phyloP scores from a whole-genome alignment of 2,888 invertebrate species.

The Eurytoma adleriae region DNA sequence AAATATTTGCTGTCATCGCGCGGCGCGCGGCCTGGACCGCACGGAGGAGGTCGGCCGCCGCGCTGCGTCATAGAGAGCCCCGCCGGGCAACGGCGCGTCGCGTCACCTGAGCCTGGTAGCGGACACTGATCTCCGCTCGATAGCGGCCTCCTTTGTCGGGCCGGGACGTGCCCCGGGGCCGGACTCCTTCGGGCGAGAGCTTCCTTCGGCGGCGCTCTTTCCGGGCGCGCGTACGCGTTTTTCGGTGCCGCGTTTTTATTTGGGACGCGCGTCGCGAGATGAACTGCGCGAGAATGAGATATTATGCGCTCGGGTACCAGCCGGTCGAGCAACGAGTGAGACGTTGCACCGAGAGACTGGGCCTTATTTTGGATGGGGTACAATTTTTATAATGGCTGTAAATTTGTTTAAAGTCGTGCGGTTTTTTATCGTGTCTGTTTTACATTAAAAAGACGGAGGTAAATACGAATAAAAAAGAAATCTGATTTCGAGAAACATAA shows the following conservation, averaged over 20 bases:
- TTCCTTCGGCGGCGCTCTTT: not conserved
- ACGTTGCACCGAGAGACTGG: too few relatives aligned
- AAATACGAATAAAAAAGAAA: too few relatives aligned
- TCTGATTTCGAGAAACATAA: too few relatives aligned
- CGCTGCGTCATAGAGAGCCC: conserved; percentile 8
- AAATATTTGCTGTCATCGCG: conserved; percentile 49
- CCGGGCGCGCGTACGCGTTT: not conserved
- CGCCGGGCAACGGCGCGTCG: conserved; percentile 42
- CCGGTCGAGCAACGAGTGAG: not conserved
- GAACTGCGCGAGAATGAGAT: conserved; percentile 12
- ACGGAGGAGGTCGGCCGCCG: conserved; percentile 12
- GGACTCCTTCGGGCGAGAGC: conserved; percentile 17
- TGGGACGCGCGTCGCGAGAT: not conserved
- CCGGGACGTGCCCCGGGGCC: conserved; percentile 7
- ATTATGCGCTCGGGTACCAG: not conserved
- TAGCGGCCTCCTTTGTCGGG: conserved; percentile 70
- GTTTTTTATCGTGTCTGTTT: too few relatives aligned
- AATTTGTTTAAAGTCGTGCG: too few relatives aligned
- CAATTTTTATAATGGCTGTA: too few relatives aligned
- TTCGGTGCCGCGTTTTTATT: not conserved
- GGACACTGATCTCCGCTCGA: conserved; percentile 73
- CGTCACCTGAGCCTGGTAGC: conserved; percentile 72
- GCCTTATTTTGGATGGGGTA: too few relatives aligned
- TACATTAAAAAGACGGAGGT: too few relatives aligned
- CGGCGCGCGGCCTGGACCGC: not conserved